These are phyloP conservation scores for Bhutanitis thaidina DNA, from an alignment of 2,888 invertebrate species.

Conservation along the genomic window DNA sequence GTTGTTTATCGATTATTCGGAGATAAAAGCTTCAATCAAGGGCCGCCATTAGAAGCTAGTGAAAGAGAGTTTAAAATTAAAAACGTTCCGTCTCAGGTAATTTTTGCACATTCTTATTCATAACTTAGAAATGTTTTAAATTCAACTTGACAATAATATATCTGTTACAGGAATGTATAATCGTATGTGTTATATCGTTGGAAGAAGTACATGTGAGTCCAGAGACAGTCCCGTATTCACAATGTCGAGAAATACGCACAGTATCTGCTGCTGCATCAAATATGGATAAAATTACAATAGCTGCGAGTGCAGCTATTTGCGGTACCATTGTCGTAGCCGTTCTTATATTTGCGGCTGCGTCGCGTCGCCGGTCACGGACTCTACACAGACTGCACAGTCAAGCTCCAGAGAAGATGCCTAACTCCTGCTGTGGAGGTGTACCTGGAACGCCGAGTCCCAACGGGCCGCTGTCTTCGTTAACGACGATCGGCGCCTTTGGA, in stretches of 20 bases:
- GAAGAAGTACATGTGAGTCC: conserved; percentile 94
- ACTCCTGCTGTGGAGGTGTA: conserved; percentile 87
- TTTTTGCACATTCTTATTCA: conserved; percentile 8
- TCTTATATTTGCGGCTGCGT: conserved; percentile 93
- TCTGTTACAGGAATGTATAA: conserved; percentile 88
- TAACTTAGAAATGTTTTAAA: too few species aligned
- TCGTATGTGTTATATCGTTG: conserved; percentile 94
- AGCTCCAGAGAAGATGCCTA: conserved; percentile 85
- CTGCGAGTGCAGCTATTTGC: conserved; percentile 95
- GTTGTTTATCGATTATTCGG: conserved; percentile 94
- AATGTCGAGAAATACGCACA: conserved; percentile 94
- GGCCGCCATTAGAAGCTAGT: conserved; percentile 92
- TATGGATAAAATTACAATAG: conserved; percentile 97
- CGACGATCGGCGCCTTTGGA: conserved; percentile 91
- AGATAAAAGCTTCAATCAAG: conserved; percentile 93
- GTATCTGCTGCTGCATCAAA: conserved; percentile 90
- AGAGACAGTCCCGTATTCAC: conserved; percentile 90
- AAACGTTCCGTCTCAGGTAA: conserved; percentile 93
- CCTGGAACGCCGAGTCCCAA: conserved; percentile 88
- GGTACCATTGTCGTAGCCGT: conserved; percentile 95
- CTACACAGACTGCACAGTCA: conserved; percentile 86
- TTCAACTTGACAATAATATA: conserved; percentile 25
- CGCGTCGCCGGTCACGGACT: conserved; percentile 87
- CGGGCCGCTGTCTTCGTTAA: conserved; percentile 89
- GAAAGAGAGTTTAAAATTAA: conserved; percentile 95